phyloP scores from a whole-genome alignment of 2,113 vertebrate genomes.

The Apistogramma diplotaenia region DNA sequence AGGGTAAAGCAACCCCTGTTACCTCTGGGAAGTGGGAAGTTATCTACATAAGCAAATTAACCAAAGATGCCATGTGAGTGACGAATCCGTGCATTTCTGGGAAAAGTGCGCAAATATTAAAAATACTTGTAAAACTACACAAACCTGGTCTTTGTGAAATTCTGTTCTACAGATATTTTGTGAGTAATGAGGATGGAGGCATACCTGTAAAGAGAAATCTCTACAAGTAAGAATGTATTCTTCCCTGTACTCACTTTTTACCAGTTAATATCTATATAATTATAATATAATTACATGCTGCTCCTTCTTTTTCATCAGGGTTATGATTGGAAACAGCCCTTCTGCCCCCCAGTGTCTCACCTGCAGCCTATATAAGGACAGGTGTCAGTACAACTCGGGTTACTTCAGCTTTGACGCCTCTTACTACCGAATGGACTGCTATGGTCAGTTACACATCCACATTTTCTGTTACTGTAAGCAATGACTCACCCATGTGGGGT shows the following conservation, averaged over 20 bases:
- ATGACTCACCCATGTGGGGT: slow-evolving; percentile 27
- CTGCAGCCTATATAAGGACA: slow-evolving; percentile 80
- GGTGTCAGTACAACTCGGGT: slow-evolving; percentile 89
- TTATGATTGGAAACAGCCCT: slow-evolving; percentile 71
- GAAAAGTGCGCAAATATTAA: background rate
- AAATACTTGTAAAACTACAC: background rate
- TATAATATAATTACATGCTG: background rate
- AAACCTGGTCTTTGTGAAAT: background rate
- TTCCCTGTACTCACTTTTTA: background rate
- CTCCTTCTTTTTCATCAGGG: slow-evolving; percentile 67
- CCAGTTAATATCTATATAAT: background rate
- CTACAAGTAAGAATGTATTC: slow-evolving; percentile 84
- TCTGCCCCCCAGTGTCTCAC: slow-evolving; percentile 81
- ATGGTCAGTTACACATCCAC: slow-evolving; percentile 80
- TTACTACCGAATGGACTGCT: slow-evolving; percentile 90
- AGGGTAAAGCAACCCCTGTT: slow-evolving; percentile 86
- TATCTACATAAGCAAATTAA: slow-evolving; percentile 91
- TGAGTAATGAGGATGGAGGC: slow-evolving; percentile 85
- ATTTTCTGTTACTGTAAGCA: slow-evolving; percentile 8
- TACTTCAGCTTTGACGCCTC: slow-evolving; percentile 86
- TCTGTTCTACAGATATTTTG: slow-evolving; percentile 85
- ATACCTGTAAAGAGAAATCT: slow-evolving; percentile 87
- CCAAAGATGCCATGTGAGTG: slow-evolving; percentile 88
- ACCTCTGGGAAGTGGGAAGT: slow-evolving; percentile 96
- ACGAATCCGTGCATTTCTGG: background rate